Percentiles rank a stretch among this genome's conserved stretches.
These are phyloP conservation scores for Nasonia longicornis DNA, from an alignment of 1,140 invertebrate species.

Conservation along the genomic window DNA sequence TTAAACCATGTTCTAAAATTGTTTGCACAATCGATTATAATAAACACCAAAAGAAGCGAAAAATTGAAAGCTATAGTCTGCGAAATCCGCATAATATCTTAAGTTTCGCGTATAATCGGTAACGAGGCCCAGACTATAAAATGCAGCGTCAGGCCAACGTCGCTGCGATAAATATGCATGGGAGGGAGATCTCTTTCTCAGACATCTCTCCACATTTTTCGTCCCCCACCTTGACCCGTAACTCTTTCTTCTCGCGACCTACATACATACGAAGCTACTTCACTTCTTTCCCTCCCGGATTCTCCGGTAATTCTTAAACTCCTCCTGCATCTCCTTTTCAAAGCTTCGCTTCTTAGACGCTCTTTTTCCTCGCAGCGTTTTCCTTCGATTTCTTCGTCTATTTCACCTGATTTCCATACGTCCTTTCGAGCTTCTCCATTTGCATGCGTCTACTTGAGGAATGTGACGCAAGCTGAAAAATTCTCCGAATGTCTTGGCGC, in stretches of 20 bases:
- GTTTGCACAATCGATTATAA: no score
- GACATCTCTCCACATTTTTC: background rate
- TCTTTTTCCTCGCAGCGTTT: background rate
- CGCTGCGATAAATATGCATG: slow-evolving; percentile 36
- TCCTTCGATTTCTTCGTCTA: slow-evolving; percentile 17
- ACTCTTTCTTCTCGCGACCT: background rate
- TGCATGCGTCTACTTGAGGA: background rate
- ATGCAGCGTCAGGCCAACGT: slow-evolving; percentile 7
- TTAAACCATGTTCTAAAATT: no score
- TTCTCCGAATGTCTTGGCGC: background rate
- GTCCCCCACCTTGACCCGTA: slow-evolving; percentile 1
- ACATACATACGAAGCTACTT: background rate
- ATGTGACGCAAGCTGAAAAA: background rate
- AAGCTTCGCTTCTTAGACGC: background rate
- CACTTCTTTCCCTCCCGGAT: background rate
- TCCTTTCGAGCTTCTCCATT: slow-evolving; percentile 7
- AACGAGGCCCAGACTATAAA: slow-evolving; percentile 22
- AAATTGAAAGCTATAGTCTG: background rate
- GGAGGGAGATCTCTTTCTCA: background rate
- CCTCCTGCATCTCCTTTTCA: background rate
- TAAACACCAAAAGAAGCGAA: background rate
- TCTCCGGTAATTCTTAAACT: slow-evolving; percentile 12
- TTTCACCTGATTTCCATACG: slow-evolving; percentile 2
- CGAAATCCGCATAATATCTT: slow-evolving; percentile 23
- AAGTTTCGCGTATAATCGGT: slow-evolving; percentile 34